Percentiles rank a stretch among this genome's conserved stretches.
These are phyloP conservation scores for Apodemia hepburni DNA, from an alignment of 2,888 invertebrate genomes.

Conservation along the genomic window DNA sequence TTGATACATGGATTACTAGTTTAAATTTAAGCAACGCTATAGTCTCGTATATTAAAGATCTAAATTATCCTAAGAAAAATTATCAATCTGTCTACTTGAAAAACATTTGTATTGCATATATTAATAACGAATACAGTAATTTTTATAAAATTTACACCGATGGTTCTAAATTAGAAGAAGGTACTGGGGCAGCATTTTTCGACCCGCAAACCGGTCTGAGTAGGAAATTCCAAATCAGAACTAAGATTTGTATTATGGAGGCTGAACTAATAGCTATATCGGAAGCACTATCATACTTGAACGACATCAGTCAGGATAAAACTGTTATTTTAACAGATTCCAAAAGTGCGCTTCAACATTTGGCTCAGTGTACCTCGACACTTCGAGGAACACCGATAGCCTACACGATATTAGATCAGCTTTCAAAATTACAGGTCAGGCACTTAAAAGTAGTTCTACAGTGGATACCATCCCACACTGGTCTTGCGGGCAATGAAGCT, in stretches of 20 bases:
- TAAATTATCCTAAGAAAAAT: background rate
- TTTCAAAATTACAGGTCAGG: background rate
- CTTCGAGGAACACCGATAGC: slow-evolving; percentile 17
- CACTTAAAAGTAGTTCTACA: background rate
- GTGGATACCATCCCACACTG: slow-evolving; percentile 14
- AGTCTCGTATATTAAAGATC: background rate
- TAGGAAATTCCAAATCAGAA: background rate
- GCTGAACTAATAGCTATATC: slow-evolving; percentile 18
- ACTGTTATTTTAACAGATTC: slow-evolving; percentile 19
- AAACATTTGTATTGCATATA: no score
- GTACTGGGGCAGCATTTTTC: background rate
- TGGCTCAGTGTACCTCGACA: slow-evolving; percentile 19
- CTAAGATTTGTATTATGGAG: slow-evolving; percentile 17
- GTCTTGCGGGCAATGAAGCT: slow-evolving; percentile 10
- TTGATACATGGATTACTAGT: background rate
- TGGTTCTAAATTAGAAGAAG: background rate
- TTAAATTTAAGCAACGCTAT: background rate
- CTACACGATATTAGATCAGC: slow-evolving; percentile 16
- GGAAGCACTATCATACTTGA: slow-evolving; percentile 17
- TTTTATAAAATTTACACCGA: background rate
- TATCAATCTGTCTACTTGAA: background rate
- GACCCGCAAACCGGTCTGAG: background rate
- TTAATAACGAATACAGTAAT: background rate
- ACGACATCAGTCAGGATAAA: background rate
- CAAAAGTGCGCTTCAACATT: slow-evolving; percentile 19